Conservation (phyloP, 2,113 vertebrate species). For the Pseudonaja textilis region DNA sequence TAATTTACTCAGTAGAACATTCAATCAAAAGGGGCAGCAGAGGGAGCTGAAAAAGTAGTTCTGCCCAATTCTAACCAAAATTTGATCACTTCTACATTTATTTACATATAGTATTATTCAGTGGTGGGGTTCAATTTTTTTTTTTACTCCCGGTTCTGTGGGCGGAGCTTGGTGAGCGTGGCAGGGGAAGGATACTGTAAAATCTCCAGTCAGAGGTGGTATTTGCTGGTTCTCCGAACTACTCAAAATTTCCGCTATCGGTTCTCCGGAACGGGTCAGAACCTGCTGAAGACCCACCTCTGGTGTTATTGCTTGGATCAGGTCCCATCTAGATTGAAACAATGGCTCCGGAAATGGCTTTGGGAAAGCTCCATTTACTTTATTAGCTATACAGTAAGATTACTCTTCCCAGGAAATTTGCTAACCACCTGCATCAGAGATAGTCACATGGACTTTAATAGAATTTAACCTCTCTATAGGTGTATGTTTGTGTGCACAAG, state of each 20-base stretch:
- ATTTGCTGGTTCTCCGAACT: too few relatives aligned
- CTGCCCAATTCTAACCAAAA: not conserved
- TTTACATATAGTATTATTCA: slow-evolving; percentile 57
- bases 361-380: not conserved
- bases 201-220: too few relatives aligned
- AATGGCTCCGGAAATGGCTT: not conserved
- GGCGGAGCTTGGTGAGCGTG: too few relatives aligned
- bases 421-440: not conserved
- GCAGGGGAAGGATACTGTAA: too few relatives aligned
- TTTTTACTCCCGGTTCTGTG: too few relatives aligned
- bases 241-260: too few relatives aligned
- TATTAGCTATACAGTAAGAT: not conserved
- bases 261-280: too few relatives aligned
- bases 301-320: slow-evolving; percentile 65
- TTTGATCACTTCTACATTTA: slow-evolving; percentile 33
- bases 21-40: slow-evolving; percentile 29
- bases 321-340: slow-evolving; percentile 22
- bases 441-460: not conserved
- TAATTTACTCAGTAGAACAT: slow-evolving; percentile 59
- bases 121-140: too few relatives aligned
- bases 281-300: too few relatives aligned
- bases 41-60: slow-evolving; percentile 40
- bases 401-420: not conserved
- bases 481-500: not conserved
- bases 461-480: not conserved